Conservation (phyloP, 2,113 vertebrate genomes). For the Merops nubicus region DNA sequence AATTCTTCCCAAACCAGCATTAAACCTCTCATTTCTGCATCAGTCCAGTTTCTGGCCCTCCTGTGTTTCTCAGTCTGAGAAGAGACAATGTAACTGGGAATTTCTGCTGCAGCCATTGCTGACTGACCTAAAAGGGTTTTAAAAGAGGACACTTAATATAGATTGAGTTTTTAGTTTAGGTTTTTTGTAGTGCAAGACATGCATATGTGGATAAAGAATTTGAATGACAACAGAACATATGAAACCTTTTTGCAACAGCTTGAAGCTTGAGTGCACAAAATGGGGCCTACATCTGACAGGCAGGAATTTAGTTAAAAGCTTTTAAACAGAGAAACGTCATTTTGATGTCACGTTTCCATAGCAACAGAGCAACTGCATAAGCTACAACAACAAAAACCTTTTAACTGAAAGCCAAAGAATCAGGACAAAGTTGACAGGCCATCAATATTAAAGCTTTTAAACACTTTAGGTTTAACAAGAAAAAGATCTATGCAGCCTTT, state of each 20-base stretch:
- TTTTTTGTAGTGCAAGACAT: constrained; percentile 68
- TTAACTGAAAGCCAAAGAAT: constrained; percentile 98
- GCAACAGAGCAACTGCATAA: constrained; percentile 92
- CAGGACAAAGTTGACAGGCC: constrained; percentile 86
- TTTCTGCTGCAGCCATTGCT: constrained; percentile 90
- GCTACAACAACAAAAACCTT: constrained; percentile 98
- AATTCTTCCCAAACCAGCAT: constrained; percentile 97
- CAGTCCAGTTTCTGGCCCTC: constrained; percentile 97
- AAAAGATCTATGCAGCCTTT: constrained; percentile 71
- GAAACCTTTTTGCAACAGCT: constrained; percentile 87
- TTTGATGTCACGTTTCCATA: constrained; percentile 98
- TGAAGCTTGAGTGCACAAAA: constrained; percentile 95
- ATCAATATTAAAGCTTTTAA: constrained; percentile 91
- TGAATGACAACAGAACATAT: constrained; percentile 82
- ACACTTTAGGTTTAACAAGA: constrained; percentile 75
- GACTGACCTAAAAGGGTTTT: constrained; percentile 77
- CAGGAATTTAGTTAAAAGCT: constrained; percentile 99
- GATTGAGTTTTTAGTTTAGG: constrained; percentile 67
- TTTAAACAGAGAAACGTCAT: constrained; percentile 98
- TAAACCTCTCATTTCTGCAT: constrained; percentile 95
- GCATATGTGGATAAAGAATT: constrained; percentile 73
- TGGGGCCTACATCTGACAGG: constrained; percentile 96
- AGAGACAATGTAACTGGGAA: constrained; percentile 86
- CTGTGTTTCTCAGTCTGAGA: constrained; percentile 93
- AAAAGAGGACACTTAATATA: constrained; percentile 69